Percentiles rank a stretch among this genome's conserved stretches.
Evolutionary conservation across 1,140 invertebrate genomes (phyloP).

Genomic region (Papilio helenus): DNA sequence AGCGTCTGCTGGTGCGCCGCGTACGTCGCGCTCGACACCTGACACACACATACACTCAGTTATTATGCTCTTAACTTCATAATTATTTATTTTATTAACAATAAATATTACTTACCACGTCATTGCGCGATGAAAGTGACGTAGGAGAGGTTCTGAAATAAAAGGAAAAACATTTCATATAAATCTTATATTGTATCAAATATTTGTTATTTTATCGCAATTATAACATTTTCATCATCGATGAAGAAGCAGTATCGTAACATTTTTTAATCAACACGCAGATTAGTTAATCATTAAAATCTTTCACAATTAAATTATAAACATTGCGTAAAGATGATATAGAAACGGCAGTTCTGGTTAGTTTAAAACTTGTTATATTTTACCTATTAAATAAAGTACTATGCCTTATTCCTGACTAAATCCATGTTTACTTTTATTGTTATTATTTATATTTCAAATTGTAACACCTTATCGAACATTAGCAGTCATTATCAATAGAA

Average conservation of each 20-base stretch:
- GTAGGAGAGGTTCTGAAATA: slow-evolving; percentile 63
- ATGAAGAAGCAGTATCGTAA: neutral
- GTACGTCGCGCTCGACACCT: slow-evolving; percentile 50
- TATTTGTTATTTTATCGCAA: neutral
- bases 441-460: no score
- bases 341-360: no score
- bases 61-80: neutral
- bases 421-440: no score
- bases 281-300: neutral
- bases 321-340: neutral
- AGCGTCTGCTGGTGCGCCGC: slow-evolving; percentile 69
- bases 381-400: no score
- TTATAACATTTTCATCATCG: neutral
- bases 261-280: neutral
- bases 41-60: neutral
- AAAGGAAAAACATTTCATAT: slow-evolving; percentile 33
- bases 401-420: no score
- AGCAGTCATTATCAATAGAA: no score
- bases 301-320: neutral
- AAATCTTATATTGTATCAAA: neutral
- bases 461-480: no score
- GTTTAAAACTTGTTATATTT: no score
- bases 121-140: slow-evolving; percentile 52
- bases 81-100: neutral
- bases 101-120: slow-evolving; percentile 40